phyloP scores from a whole-genome alignment of 2,888 invertebrate genomes.

The Teleogryllus oceanicus region DNA sequence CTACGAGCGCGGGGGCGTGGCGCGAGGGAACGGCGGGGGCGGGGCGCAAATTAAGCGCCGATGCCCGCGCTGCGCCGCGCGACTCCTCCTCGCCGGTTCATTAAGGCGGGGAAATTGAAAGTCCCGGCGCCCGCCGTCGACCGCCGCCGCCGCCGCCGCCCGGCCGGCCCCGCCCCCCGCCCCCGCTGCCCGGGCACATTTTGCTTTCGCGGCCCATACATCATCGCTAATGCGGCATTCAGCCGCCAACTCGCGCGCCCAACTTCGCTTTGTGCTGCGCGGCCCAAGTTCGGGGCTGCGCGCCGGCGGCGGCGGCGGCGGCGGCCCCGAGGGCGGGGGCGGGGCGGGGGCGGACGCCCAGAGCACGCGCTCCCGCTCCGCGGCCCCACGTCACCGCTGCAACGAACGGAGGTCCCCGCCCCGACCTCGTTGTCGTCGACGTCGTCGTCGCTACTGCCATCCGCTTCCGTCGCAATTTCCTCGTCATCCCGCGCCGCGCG shows the following conservation, averaged over 20 bases:
- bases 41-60: conserved; percentile 4
- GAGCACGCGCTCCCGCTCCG: too few relatives aligned
- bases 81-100: neutral
- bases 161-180: neutral
- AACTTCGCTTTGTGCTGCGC: conserved; percentile 18
- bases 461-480: conserved; percentile 9
- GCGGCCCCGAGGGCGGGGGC: neutral
- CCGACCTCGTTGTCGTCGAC: neutral
- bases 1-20: neutral
- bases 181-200: neutral
- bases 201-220: conserved; percentile 5
- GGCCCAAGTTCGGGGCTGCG: conserved; percentile 1
- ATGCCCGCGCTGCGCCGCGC: neutral
- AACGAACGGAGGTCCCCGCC: neutral
- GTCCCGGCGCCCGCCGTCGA: conserved; percentile 1
- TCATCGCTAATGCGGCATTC: conserved; percentile 18
- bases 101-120: conserved; percentile 18
- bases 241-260: conserved; percentile 10
- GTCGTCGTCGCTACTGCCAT: neutral
- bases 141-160: neutral
- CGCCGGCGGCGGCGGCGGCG: neutral
- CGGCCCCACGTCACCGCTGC: neutral
- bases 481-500: neutral
- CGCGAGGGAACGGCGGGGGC: neutral
- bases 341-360: neutral